phyloP scores from a whole-genome alignment of 1,140 invertebrate species.

The Metaphire vulgaris region DNA sequence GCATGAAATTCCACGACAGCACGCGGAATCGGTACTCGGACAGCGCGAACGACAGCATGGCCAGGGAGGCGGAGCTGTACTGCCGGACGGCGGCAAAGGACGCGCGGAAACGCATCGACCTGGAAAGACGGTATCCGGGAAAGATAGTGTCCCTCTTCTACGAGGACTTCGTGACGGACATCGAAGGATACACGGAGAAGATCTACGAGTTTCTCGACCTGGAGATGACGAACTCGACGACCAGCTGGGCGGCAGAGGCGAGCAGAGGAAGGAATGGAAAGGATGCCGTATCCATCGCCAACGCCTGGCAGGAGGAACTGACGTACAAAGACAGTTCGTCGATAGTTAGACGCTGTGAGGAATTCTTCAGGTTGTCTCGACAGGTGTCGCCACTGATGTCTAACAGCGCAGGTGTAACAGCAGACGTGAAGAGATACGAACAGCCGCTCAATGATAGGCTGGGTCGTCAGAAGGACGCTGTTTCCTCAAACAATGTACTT shows the following conservation, averaged over 20 bases:
- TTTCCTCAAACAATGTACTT: too few species aligned
- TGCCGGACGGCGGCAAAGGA: not conserved
- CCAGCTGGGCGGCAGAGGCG: not conserved
- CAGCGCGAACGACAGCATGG: not conserved
- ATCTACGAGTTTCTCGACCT: not conserved
- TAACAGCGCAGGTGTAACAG: too few species aligned
- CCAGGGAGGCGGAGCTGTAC: not conserved
- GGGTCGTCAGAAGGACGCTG: too few species aligned
- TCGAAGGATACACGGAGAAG: not conserved
- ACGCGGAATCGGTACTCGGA: not conserved
- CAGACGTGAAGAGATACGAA: too few species aligned
- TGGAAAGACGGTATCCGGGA: not conserved
- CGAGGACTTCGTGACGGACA: not conserved
- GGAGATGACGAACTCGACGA: not conserved
- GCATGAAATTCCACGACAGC: constrained; percentile 1
- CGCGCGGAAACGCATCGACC: not conserved
- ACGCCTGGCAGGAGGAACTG: not conserved
- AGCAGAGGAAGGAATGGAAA: not conserved
- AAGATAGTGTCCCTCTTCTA: not conserved
- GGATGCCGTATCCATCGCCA: not conserved
- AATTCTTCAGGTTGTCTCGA: not conserved
- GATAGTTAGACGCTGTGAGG: not conserved
- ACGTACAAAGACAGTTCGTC: not conserved
- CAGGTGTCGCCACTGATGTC: too few species aligned
- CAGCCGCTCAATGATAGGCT: too few species aligned